phyloP scores from a whole-genome alignment of 1,140 invertebrate species.

The Episyrphus balteatus region DNA sequence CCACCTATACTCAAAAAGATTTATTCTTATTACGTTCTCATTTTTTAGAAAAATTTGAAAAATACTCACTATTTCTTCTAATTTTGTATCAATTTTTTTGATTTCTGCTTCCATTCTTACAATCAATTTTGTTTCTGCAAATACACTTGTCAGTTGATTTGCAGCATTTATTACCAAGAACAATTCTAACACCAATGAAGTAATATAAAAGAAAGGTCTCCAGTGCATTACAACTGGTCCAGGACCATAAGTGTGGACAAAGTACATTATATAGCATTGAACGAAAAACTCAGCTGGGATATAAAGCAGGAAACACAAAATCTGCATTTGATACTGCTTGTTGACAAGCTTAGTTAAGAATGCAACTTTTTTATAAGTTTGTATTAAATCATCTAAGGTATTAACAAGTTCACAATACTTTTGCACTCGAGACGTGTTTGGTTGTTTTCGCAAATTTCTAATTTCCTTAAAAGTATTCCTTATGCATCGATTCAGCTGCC shows the following conservation, averaged over 20 bases:
- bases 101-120: no score
- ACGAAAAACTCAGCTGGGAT: slow-evolving; percentile 4
- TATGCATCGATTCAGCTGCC: not conserved
- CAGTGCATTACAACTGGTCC: not conserved
- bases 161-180: not conserved
- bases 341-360: not conserved
- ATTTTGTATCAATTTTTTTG: no score
- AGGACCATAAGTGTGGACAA: not conserved
- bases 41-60: no score
- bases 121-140: no score
- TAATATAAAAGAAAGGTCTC: not conserved
- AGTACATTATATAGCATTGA: slow-evolving; percentile 7
- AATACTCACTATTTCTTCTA: no score
- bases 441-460: not conserved
- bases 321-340: not conserved
- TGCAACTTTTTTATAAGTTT: not conserved
- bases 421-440: not conserved
- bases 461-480: not conserved
- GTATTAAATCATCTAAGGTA: not conserved
- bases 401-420: not conserved
- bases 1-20: not conserved
- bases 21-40: no score
- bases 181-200: slow-evolving; percentile 2
- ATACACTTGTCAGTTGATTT: no score
- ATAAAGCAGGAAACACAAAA: slow-evolving; percentile 1